Base-by-base conservation (phyloP, 2,797 vertebrate species). In the Ctenochaetus hawaiiensis region DNA sequence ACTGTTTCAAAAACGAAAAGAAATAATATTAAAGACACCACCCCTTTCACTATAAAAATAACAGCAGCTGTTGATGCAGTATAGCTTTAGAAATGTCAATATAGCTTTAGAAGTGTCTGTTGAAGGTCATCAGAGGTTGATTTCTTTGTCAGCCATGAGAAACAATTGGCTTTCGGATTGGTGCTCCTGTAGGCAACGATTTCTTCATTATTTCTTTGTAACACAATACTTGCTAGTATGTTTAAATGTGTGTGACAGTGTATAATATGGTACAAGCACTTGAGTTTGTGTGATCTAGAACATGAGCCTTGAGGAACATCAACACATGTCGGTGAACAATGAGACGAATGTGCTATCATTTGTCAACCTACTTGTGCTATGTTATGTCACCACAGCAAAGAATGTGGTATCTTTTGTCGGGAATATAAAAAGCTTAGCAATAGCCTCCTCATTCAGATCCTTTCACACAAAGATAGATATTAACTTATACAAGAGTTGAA, bases 391-490 rank as follows among this genome's bases (percentile, higher is more conserved):
- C 47, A 62, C 12, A 26, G 58, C 12, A 47, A 22, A 8, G 9
- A 53, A 23, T 41, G 41, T 34, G 18, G 67, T 23, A 30, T 20
- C 22, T 58, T 64, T 62, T 56, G 49, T 75, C 62, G 43, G 3
- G 12, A 58, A 58, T 18, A 67, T 52, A 53, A 63, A 57, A 59
- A 73, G 34, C 13, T 67, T 73, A 48, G 61, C 64, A 47, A 65
- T 53, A 63, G 6, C 13, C 22, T 34, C 49, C 26, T 66, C 14
- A 39, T 61, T 65, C 13, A 51, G 52, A 69, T 17, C 16, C 18
- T 45, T 57, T 65, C 26, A 44, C 65, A 62, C 17, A 41, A 8
- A 56, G n/a, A 59, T 22, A 68, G 14, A 47, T 34, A 67, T 52
- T 23, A 71, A 67, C 34, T n/a, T n/a, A 64, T 34, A 20, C 26